phyloP scores from a whole-genome alignment of 2,113 vertebrate species.

The Urocolius indicus region DNA sequence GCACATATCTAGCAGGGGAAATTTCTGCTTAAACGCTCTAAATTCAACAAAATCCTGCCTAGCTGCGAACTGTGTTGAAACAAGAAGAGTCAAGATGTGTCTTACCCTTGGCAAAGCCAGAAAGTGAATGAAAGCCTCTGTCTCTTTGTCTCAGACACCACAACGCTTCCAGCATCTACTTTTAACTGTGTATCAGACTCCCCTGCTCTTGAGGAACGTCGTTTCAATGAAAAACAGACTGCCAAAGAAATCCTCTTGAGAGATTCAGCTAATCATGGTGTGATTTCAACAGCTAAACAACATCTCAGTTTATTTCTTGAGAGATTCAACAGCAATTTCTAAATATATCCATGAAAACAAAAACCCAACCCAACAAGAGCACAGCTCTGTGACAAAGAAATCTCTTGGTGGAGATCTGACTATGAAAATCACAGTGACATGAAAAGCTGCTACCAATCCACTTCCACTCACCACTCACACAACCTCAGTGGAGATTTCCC shows the following conservation, averaged over 20 bases:
- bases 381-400: neutral
- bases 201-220: neutral
- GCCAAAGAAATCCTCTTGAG: neutral
- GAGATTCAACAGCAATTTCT: neutral
- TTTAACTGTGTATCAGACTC: neutral
- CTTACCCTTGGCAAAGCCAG: neutral
- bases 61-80: neutral
- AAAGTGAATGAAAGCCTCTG: neutral
- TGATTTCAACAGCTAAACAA: slow-evolving; percentile 10
- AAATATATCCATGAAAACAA: neutral
- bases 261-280: neutral
- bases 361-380: neutral
- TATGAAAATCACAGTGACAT: neutral
- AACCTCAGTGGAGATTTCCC: neutral
- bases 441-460: neutral
- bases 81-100: neutral
- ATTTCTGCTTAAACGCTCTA: neutral
- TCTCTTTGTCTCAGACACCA: neutral
- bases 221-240: neutral
- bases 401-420: neutral
- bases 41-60: neutral
- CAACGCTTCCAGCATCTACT: neutral
- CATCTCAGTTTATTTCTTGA: neutral
- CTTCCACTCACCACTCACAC: slow-evolving; percentile 3
- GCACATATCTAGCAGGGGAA: neutral